These are phyloP conservation scores for Melanotus villosus DNA, from an alignment of 2,888 invertebrate genomes.

Conservation along the genomic window DNA sequence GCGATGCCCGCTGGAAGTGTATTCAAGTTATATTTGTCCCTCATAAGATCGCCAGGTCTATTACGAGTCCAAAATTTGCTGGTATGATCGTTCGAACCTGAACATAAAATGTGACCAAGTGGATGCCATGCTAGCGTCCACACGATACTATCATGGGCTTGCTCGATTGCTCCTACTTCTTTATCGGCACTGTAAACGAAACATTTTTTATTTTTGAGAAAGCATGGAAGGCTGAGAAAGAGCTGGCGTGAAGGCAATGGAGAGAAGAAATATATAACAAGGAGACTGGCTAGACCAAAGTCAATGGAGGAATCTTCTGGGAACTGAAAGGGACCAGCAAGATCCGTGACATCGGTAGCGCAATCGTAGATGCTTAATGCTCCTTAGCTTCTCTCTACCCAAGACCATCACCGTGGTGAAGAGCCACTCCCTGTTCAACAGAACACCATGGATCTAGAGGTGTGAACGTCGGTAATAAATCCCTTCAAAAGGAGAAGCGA, in stretches of 20 bases:
- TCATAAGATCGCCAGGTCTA: conserved; percentile 97
- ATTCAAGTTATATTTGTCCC: conserved; percentile 97
- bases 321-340: too few species aligned
- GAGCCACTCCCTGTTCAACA: too few species aligned
- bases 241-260: too few species aligned
- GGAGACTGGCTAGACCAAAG: background rate
- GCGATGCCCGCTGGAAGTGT: conserved; percentile 87
- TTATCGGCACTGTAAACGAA: conserved; percentile 91
- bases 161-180: conserved; percentile 98
- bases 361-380: too few species aligned
- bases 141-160: conserved; percentile 98
- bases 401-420: too few species aligned
- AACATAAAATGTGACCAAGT: conserved; percentile 97
- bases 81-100: conserved; percentile 99
- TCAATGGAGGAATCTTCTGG: too few species aligned
- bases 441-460: too few species aligned
- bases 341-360: conserved; percentile 19
- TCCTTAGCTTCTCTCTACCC: too few species aligned
- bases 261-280: background rate
- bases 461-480: too few species aligned
- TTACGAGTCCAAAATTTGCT: conserved; percentile 99
- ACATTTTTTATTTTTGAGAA: too few species aligned
- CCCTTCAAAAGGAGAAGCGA: too few species aligned
- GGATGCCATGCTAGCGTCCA: conserved; percentile 99
- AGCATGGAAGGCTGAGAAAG: too few species aligned